Evolutionary conservation across 2,113 vertebrate genomes (phyloP).

Genomic region (Condylura cristata): DNA sequence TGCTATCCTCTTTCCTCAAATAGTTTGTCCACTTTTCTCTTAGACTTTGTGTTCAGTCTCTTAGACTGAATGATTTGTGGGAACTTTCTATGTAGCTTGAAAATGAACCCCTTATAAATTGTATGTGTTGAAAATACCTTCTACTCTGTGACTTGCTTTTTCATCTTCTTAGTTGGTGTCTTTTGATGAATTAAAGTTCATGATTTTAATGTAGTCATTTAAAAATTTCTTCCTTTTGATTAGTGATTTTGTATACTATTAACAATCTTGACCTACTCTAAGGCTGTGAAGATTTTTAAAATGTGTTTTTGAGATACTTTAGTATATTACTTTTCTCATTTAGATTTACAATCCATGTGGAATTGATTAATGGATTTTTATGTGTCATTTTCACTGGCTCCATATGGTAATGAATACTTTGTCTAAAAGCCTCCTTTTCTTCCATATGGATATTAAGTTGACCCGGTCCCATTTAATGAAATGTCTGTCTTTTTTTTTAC

Average conservation of each 20-base stretch:
- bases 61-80: background rate
- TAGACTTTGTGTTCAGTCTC: background rate
- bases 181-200: background rate
- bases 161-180: background rate
- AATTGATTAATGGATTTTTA: slow-evolving; percentile 25
- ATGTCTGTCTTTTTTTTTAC: background rate
- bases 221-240: background rate
- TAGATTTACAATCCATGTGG: background rate
- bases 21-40: slow-evolving; percentile 5
- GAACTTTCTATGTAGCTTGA: background rate
- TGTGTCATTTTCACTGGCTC: slow-evolving; percentile 9
- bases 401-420: slow-evolving; percentile 22
- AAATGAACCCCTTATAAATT: background rate
- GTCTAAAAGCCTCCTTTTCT: slow-evolving; percentile 2
- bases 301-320: background rate
- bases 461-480: background rate
- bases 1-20: background rate
- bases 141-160: background rate
- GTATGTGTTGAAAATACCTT: background rate
- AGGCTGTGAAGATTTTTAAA: background rate
- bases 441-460: background rate
- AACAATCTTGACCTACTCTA: background rate
- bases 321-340: slow-evolving; percentile 8
- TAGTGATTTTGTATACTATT: background rate
- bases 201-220: slow-evolving; percentile 21